Base-by-base conservation (phyloP, 2,888 invertebrate genomes). In the Metallyticus violacea region DNA sequence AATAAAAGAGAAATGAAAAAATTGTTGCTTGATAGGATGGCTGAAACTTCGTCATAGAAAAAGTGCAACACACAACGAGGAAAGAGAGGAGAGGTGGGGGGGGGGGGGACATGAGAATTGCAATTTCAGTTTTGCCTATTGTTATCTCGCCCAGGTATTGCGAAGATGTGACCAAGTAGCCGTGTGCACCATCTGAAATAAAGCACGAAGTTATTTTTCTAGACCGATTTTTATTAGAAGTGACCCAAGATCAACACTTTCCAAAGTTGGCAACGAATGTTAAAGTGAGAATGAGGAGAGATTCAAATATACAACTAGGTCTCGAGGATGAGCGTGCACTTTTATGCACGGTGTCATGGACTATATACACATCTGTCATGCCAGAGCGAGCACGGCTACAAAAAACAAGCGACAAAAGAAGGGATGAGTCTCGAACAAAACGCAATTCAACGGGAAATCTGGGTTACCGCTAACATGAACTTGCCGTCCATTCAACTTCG, bases 371-470 rank as follows among this genome's bases (percentile, higher is more conserved):
- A 62, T 62, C 40, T 62, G 40, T 62, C 40, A 62, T 62, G 40
- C 22, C 40, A 62, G 2, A 62, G 40, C 40, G 15, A 62, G 15
- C 40, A 62, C 40, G 9, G 40, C 15, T 4, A 62, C 40, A 62
- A 62, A 62, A 62, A 62, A 62, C 40, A 62, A 15, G 40, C 15
- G 40, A 62, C 40, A 62, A 62, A 62, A 62, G 40, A 40, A 40
- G 9, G 40, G 40, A 7, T 15, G 9, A 40, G 9, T 62, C 40
- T 62, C 22, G 40, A 62, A 83, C 26, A 77, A 83, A 26, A 30
- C 22, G n/a, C 26, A 77, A 85, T 79, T 79, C 79, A 79, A 29
- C 82, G 26, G 82, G 26, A 82, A 62, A 82, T 82, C 62, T 82
- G 62, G 82, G 82, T 82, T 82, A 82, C 82, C 82, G 82, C 76